Evolutionary conservation across 2,888 invertebrate genomes (phyloP).

Genomic region (Cryptus viduatorius): DNA sequence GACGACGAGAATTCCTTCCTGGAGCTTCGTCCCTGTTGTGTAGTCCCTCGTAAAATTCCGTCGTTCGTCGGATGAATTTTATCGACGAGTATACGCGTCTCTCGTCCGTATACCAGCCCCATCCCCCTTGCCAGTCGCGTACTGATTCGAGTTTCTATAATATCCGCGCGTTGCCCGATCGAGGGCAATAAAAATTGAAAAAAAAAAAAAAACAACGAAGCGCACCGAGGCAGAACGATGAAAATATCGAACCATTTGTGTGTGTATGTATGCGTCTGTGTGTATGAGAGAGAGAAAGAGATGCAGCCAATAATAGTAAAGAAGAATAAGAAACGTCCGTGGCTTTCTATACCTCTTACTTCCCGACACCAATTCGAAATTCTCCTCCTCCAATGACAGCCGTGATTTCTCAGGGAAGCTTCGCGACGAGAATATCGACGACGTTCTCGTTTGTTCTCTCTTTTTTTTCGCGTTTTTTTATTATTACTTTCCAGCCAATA

Average conservation of each 20-base stretch:
- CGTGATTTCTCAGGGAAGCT: conserved; percentile 54
- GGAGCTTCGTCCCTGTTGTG: conserved; percentile 28
- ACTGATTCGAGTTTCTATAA: conserved; percentile 32
- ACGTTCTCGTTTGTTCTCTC: conserved; percentile 57
- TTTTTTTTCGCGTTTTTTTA: conserved; percentile 45
- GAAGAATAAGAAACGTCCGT: conserved; percentile 47
- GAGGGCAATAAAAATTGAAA: neutral
- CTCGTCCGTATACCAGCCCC: neutral
- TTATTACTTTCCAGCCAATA: conserved; percentile 74
- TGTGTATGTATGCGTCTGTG: neutral
- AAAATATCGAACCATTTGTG: neutral
- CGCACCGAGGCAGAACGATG: conserved; percentile 1
- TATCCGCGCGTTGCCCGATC: conserved; percentile 15
- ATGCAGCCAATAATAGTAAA: conserved; percentile 21
- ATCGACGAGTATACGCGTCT: conserved; percentile 48
- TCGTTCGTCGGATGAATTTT: conserved; percentile 59
- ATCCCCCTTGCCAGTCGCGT: neutral
- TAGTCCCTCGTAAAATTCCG: conserved; percentile 56
- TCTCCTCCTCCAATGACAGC: neutral
- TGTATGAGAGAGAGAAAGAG: neutral
- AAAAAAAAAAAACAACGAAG: neutral
- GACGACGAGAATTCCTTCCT: conserved; percentile 25
- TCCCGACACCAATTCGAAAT: conserved; percentile 21
- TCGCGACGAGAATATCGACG: conserved; percentile 69
- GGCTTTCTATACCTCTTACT: conserved; percentile 19